Evolutionary conservation across 2,888 invertebrate species (phyloP).

Genomic region (Chrysolina americana): DNA sequence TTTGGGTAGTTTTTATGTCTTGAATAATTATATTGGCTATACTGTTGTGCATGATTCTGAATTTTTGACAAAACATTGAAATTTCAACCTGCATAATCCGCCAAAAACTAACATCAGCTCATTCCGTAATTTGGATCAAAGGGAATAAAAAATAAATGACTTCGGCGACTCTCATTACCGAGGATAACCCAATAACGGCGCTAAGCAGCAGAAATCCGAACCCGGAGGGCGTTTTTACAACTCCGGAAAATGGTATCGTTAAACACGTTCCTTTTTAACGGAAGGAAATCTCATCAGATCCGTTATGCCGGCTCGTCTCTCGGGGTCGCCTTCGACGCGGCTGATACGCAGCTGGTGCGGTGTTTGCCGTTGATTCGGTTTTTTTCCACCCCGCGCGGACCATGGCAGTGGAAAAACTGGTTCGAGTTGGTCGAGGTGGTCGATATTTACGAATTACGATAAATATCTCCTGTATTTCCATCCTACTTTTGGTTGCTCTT

Average conservation of each 20-base stretch:
- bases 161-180: constrained; percentile 34
- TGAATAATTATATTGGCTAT: too few relatives aligned
- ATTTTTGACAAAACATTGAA: too few relatives aligned
- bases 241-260: constrained; percentile 33
- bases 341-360: constrained; percentile 32
- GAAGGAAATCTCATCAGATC: constrained; percentile 46
- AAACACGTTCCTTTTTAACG: constrained; percentile 41
- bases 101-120: not conserved
- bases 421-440: too few relatives aligned
- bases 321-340: constrained; percentile 31
- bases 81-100: not conserved
- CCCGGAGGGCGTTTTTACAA: constrained; percentile 32
- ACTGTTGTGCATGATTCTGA: too few relatives aligned
- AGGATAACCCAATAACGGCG: constrained; percentile 33
- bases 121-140: not conserved
- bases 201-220: constrained; percentile 34
- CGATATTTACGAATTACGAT: too few relatives aligned
- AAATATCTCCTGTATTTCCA: too few relatives aligned
- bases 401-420: too few relatives aligned
- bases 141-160: constrained; percentile 23
- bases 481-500: too few relatives aligned
- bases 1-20: too few relatives aligned
- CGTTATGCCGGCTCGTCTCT: constrained; percentile 41
- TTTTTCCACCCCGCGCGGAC: constrained; percentile 3
- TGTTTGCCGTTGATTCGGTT: constrained; percentile 37